Conservation (phyloP, 2,888 invertebrate species). For the Heliconius sara region DNA sequence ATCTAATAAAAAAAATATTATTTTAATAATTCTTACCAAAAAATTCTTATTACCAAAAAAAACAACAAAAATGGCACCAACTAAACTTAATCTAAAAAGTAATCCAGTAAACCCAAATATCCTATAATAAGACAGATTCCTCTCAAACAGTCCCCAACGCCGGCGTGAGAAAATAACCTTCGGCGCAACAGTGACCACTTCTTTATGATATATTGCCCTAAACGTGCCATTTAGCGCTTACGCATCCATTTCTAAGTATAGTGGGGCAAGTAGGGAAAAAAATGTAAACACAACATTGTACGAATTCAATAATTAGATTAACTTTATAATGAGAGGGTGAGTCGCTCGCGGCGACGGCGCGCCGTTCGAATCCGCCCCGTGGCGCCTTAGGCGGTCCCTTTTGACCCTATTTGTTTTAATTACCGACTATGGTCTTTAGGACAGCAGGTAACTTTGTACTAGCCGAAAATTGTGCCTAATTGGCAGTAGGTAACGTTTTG, state of each 20-base stretch:
- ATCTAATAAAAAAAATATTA: not conserved
- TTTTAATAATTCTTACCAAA: not conserved
- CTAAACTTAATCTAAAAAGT: slow-evolving; percentile 68
- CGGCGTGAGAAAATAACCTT: slow-evolving; percentile 75
- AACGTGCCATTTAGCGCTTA: slow-evolving; percentile 84
- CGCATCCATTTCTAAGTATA: slow-evolving; percentile 81
- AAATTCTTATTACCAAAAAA: slow-evolving; percentile 18
- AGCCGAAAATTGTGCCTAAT: slow-evolving; percentile 78
- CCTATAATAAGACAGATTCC: slow-evolving; percentile 66
- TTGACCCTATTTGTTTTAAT: slow-evolving; percentile 84
- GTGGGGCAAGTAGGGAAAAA: slow-evolving; percentile 81
- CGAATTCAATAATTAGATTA: slow-evolving; percentile 84
- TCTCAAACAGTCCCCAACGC: slow-evolving; percentile 51
- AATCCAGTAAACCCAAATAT: slow-evolving; percentile 61
- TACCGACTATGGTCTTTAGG: slow-evolving; percentile 78
- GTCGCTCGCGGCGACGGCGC: slow-evolving; percentile 73
- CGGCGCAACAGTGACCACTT: slow-evolving; percentile 73
- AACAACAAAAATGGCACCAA: slow-evolving; percentile 51
- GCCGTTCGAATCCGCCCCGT: slow-evolving; percentile 74
- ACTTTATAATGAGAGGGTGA: slow-evolving; percentile 80
- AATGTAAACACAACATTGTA: slow-evolving; percentile 84
- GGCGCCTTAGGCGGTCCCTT: slow-evolving; percentile 80
- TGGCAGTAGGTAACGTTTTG: slow-evolving; percentile 68
- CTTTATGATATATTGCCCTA: slow-evolving; percentile 79
- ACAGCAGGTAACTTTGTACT: slow-evolving; percentile 75